These are phyloP conservation scores for Catharus minimus DNA, from an alignment of 2,113 vertebrate genomes.

Conservation along the genomic window DNA sequence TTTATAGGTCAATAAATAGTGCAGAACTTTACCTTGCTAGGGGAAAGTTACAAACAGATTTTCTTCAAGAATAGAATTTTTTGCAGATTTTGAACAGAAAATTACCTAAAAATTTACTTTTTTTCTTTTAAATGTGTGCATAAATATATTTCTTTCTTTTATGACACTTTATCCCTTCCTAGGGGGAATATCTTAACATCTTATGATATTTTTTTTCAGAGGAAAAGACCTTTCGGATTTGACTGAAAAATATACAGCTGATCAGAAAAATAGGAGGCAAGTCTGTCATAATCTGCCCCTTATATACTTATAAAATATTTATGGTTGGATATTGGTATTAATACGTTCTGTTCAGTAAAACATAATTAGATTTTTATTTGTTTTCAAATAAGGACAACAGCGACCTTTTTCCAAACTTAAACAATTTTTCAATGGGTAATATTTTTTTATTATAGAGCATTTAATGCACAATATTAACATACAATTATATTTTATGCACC, in stretches of 20 bases:
- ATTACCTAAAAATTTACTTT: not conserved
- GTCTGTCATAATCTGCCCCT: not conserved
- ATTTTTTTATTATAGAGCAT: not conserved
- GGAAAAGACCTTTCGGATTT: slow-evolving; percentile 8
- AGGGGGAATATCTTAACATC: not conserved
- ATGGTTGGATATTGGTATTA: not conserved
- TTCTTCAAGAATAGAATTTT: not conserved
- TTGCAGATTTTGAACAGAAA: not conserved
- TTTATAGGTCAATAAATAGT: not conserved
- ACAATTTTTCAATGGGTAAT: not conserved
- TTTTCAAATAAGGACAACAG: not conserved
- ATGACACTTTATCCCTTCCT: not conserved
- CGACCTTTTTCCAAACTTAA: not conserved
- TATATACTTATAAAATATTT: not conserved
- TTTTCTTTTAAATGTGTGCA: not conserved
- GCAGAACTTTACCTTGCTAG: not conserved
- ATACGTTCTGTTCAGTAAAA: not conserved
- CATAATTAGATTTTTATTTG: not conserved
- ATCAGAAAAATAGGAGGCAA: slow-evolving; percentile 58
- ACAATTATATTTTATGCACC: not conserved
- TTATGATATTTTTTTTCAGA: not conserved
- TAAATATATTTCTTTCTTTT: not conserved
- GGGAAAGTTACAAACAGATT: not conserved
- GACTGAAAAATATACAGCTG: slow-evolving; percentile 16
- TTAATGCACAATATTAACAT: not conserved